phyloP scores from a whole-genome alignment of 92 coral and sea anemone genomes.

The Epizoanthus scotinus region DNA sequence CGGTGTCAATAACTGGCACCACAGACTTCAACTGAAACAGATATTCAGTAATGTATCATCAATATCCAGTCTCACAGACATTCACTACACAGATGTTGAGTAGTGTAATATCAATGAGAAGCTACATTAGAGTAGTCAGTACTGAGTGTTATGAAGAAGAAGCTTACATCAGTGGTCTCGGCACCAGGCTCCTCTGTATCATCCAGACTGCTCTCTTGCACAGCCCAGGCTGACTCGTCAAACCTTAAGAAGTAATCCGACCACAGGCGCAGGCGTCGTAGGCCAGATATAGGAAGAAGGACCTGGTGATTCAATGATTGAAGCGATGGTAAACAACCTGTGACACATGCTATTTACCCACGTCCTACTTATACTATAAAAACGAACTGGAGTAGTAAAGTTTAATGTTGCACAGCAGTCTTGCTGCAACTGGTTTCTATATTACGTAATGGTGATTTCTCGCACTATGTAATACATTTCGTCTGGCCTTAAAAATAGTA shows the following conservation, averaged over 20 bases:
- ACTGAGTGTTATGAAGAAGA: background rate
- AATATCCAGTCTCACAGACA: background rate
- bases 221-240: constrained; percentile 97
- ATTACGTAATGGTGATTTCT: too few relatives aligned
- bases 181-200: constrained; percentile 66
- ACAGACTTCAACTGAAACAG: constrained; percentile 13
- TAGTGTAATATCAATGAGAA: background rate
- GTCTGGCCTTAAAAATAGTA: too few relatives aligned
- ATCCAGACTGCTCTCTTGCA: constrained; percentile 69
- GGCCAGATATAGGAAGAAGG: constrained; percentile 84
- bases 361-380: too few relatives aligned
- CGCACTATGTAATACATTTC: too few relatives aligned
- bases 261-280: constrained; percentile 94
- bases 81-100: background rate
- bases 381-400: too few relatives aligned
- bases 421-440: too few relatives aligned
- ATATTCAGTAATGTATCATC: background rate
- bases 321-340: background rate
- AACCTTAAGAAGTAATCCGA: constrained; percentile 90
- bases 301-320: constrained; percentile 48
- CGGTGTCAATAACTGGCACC: constrained; percentile 33
- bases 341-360: background rate
- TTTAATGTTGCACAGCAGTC: too few relatives aligned
- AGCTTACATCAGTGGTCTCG: constrained; percentile 41
- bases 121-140: background rate